These are phyloP conservation scores for Plagodis pulveraria DNA, from an alignment of 2,888 invertebrate genomes.

Conservation along the genomic window DNA sequence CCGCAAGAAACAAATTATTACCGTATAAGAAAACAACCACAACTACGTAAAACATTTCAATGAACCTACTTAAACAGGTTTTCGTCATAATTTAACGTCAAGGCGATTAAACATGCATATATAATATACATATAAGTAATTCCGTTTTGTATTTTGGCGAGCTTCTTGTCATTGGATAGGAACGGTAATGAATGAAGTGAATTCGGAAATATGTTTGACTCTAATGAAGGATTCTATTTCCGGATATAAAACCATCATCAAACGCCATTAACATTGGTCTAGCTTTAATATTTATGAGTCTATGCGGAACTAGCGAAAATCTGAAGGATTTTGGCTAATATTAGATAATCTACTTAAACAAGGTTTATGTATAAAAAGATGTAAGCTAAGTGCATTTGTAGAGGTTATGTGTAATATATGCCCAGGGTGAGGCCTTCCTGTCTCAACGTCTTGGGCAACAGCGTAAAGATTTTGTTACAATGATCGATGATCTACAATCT, in stretches of 20 bases:
- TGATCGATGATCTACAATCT: no score
- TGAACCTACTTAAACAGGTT: slow-evolving; percentile 7
- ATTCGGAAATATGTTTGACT: neutral
- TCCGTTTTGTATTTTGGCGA: neutral
- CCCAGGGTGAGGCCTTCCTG: no score
- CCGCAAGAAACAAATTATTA: neutral
- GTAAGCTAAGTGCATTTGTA: neutral
- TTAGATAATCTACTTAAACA: neutral
- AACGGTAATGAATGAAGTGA: neutral
- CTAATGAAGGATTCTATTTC: neutral
- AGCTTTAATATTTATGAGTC: neutral
- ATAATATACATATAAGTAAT: no score
- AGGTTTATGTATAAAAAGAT: neutral
- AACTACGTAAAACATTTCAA: slow-evolving; percentile 6
- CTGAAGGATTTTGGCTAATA: neutral
- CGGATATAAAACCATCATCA: neutral
- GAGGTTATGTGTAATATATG: no score
- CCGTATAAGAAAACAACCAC: slow-evolving; percentile 1
- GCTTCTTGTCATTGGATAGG: slow-evolving; percentile 1
- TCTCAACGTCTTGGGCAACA: no score
- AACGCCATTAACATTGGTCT: neutral
- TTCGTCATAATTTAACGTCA: slow-evolving; percentile 5
- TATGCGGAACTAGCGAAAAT: neutral
- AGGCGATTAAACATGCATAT: neutral
- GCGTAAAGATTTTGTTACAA: no score